Conservation (phyloP, 2,797 vertebrate species). For the Sebastes minor region DNA sequence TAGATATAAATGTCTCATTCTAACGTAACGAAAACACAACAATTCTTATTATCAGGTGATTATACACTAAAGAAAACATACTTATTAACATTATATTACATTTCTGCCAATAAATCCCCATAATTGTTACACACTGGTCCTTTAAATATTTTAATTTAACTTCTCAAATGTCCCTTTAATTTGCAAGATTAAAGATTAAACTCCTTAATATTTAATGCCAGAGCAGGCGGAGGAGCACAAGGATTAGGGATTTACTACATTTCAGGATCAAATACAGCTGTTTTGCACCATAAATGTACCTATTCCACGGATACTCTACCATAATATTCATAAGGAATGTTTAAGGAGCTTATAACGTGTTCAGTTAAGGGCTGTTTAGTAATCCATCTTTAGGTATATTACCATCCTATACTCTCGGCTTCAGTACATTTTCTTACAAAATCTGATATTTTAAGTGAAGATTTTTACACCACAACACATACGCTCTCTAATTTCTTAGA, state of each 20-base stretch:
- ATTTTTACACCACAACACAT: neutral
- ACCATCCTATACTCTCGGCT: neutral
- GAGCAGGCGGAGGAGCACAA: neutral
- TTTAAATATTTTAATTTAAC: neutral
- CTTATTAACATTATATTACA: too few relatives aligned
- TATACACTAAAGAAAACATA: too few relatives aligned
- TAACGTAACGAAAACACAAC: too few relatives aligned
- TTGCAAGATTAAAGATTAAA: neutral
- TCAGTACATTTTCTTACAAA: constrained; percentile 2
- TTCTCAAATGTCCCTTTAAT: neutral
- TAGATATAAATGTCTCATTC: too few relatives aligned
- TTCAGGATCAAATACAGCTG: neutral
- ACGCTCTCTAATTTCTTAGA: constrained; percentile 6
- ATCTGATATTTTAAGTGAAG: neutral
- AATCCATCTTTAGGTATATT: neutral
- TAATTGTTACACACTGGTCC: neutral
- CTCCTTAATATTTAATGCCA: neutral
- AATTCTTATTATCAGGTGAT: too few relatives aligned
- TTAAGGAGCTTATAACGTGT: neutral
- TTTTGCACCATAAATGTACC: neutral
- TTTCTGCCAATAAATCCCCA: too few relatives aligned
- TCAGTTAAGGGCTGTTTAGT: neutral
- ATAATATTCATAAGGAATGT: neutral
- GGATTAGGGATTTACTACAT: neutral
- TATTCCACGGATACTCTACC: neutral